phyloP scores from a whole-genome alignment of 2,113 vertebrate genomes.

The Zapornia atra region DNA sequence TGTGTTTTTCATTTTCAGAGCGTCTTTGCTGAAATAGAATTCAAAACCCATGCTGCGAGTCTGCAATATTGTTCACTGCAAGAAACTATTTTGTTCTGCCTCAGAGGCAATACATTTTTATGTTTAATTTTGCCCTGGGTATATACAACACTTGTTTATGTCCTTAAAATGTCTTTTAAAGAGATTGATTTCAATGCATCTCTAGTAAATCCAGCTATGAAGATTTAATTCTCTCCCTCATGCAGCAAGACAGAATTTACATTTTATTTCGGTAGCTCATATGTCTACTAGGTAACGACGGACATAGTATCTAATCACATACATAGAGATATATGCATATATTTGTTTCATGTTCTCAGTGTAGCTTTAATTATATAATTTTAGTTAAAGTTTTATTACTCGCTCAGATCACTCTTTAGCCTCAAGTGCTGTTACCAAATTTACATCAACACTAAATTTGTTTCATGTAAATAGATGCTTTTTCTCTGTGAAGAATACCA shows the following conservation, averaged over 20 bases:
- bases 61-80: conserved; percentile 73
- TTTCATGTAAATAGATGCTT: background rate
- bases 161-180: conserved; percentile 76
- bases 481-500: background rate
- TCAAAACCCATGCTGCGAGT: conserved; percentile 70
- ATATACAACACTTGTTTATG: conserved; percentile 74
- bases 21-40: conserved; percentile 67
- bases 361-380: conserved; percentile 67
- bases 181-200: conserved; percentile 74
- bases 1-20: conserved; percentile 59
- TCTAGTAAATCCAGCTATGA: conserved; percentile 67
- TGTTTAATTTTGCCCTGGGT: conserved; percentile 77
- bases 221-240: conserved; percentile 66
- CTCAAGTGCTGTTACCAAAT: conserved; percentile 19
- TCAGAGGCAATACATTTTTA: conserved; percentile 74
- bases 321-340: background rate
- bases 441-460: conserved; percentile 14
- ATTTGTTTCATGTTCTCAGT: conserved; percentile 26
- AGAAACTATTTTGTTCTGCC: conserved; percentile 74
- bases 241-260: conserved; percentile 24
- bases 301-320: conserved; percentile 29
- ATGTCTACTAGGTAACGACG: conserved; percentile 18
- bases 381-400: conserved; percentile 59
- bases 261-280: conserved; percentile 42
- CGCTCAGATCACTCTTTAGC: conserved; percentile 13